Conservation (phyloP, 1,140 invertebrate genomes). For the Diplogasteroides magnus region DNA sequence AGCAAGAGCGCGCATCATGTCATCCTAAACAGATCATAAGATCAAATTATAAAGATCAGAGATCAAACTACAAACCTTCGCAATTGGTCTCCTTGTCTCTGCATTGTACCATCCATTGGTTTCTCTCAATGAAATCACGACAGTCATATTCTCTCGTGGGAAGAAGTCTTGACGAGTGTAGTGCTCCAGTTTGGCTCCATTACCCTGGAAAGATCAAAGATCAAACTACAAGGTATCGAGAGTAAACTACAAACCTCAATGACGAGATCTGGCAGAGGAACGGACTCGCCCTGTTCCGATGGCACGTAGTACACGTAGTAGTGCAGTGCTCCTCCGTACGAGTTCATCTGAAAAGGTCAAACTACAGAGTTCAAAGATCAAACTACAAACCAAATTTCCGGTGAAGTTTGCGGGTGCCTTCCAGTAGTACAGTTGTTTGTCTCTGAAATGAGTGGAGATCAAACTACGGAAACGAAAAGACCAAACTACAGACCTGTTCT, state of each 20-base stretch:
- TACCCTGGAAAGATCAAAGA: conserved; percentile 50
- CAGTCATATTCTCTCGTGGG: conserved; percentile 39
- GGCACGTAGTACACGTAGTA: conserved; percentile 77
- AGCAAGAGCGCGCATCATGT: conserved; percentile 78
- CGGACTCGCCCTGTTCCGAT: conserved; percentile 75
- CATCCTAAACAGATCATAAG: too few relatives aligned
- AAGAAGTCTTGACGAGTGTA: conserved; percentile 51
- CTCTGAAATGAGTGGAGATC: conserved; percentile 23
- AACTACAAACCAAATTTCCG: conserved; percentile 57
- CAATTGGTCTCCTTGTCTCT: conserved; percentile 59
- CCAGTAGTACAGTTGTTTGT: conserved; percentile 77
- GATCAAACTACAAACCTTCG: conserved; percentile 57
- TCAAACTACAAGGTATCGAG: conserved; percentile 57
- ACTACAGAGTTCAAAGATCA: conserved; percentile 11
- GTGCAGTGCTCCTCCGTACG: conserved; percentile 76
- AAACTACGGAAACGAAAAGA: background rate
- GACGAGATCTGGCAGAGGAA: conserved; percentile 76
- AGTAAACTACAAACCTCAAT: conserved; percentile 62
- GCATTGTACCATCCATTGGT: conserved; percentile 53
- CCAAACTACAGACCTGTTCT: conserved; percentile 60
- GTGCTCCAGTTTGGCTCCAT: conserved; percentile 61
- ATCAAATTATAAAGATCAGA: background rate
- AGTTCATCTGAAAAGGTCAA: conserved; percentile 60
- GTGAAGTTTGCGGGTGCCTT: conserved; percentile 68
- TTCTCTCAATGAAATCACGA: conserved; percentile 56